These are phyloP conservation scores for Montifringilla adamsi DNA, from an alignment of 2,113 vertebrate species.

Conservation along the genomic window DNA sequence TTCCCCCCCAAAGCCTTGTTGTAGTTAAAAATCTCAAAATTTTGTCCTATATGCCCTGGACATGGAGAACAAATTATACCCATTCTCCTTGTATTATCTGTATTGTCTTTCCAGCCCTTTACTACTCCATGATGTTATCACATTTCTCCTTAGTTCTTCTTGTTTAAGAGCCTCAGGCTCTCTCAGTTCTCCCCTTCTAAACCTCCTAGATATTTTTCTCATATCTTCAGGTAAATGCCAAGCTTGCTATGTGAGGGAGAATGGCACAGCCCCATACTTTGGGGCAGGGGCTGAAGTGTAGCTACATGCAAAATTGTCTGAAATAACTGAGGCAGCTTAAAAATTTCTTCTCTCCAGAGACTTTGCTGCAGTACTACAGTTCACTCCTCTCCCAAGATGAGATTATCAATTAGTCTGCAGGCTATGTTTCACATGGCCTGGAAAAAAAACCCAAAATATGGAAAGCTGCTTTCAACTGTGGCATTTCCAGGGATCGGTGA, in stretches of 20 bases:
- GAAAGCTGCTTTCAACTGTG: not conserved
- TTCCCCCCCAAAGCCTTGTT: not conserved
- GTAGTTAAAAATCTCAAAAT: not conserved
- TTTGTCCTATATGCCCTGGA: not conserved
- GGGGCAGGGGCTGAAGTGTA: not conserved
- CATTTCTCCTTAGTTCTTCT: not conserved
- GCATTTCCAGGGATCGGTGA: not conserved
- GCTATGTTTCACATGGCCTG: not conserved
- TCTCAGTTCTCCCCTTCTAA: not conserved
- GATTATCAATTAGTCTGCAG: not conserved
- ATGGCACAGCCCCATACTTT: not conserved
- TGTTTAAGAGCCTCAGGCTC: not conserved
- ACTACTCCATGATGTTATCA: not conserved
- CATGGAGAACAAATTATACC: not conserved
- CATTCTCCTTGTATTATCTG: not conserved
- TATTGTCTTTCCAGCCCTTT: not conserved
- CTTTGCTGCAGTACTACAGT: not conserved
- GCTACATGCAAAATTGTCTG: not conserved
- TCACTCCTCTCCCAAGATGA: not conserved
- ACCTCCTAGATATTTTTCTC: not conserved
- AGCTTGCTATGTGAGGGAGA: not conserved
- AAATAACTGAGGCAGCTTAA: not conserved
- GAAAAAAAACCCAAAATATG: not conserved
- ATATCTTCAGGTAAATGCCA: constrained; percentile 1
- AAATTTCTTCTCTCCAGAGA: not conserved